Base-by-base conservation (phyloP, 2,797 vertebrate genomes). In the Antrozous pallidus region DNA sequence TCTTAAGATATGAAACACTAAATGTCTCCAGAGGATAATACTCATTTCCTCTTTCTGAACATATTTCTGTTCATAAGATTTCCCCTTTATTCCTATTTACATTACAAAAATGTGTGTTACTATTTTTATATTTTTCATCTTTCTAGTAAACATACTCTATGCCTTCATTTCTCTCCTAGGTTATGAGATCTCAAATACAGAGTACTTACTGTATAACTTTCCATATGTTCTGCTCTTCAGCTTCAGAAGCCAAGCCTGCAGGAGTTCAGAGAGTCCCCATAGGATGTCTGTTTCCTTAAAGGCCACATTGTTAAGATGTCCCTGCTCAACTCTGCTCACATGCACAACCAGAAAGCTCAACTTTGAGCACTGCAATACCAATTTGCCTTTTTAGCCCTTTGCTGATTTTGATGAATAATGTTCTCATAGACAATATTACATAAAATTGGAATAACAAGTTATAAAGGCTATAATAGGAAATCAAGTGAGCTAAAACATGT, bases 41-140 rank as follows among this genome's bases (percentile, higher is more conserved):
- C 80, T 78, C 74, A 93, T 81, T 94, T 96, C 80, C 28, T 91
- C 75, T 36, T 56, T 90, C n/a, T 74, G 40, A 95, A 86, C n/a
- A 31, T 78, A 9, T 71, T 84, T 86, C 9, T 71, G n/a, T 84
- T 95, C 26, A 47, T 80, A 6, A 95, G 26, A 70, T 51, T 28
- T 73, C 33, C n/a, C 0, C 26, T 88, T 95, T 89, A 36, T 45
- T 90, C 22, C 28, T 33, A 5, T 70, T 87, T 36, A 26, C 45
- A 91, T 28, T 86, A 80, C 69, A 75, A 61, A 65, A 36, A 33
- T 80, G 51, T n/a, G 54, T 80, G 33, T 65, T 77, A 92, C 69
- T 38, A 73, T 49, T 88, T 93, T 14, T 47, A 31, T 82, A 22
- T 24, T 86, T 93, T 90, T 80, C 28, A 31, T 67, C 17, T 91